Evolutionary conservation across 1,140 invertebrate species (phyloP).

Genomic region (Drosophila nigromelanica): DNA sequence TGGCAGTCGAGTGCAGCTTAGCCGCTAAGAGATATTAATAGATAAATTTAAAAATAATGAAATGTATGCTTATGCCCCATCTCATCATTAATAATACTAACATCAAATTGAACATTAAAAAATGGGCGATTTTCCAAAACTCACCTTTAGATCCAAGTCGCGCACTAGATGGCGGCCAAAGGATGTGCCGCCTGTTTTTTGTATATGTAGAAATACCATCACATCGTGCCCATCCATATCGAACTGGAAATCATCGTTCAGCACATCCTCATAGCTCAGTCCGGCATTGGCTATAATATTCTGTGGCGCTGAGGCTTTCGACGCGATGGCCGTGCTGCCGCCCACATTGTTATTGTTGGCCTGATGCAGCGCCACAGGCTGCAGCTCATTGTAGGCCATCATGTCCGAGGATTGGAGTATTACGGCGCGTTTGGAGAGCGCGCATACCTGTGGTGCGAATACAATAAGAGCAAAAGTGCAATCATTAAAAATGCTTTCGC

Average conservation of each 20-base stretch:
- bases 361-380: slow-evolving; percentile 56
- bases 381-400: slow-evolving; percentile 76
- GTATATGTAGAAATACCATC: slow-evolving; percentile 99
- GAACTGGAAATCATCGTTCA: slow-evolving; percentile 93
- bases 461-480: slow-evolving; percentile 26
- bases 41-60: neutral
- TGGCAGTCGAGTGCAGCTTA: too few species aligned
- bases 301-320: slow-evolving; percentile 74
- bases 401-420: slow-evolving; percentile 80
- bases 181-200: slow-evolving; percentile 95
- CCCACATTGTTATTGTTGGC: slow-evolving; percentile 48
- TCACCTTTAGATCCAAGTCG: slow-evolving; percentile 93
- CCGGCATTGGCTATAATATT: slow-evolving; percentile 84
- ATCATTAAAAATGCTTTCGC: slow-evolving; percentile 35
- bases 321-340: slow-evolving; percentile 56
- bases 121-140: slow-evolving; percentile 8
- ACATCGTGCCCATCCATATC: slow-evolving; percentile 97
- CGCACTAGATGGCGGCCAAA: slow-evolving; percentile 97
- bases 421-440: slow-evolving; percentile 87
- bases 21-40: too few species aligned
- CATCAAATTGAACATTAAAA: neutral
- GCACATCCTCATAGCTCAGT: slow-evolving; percentile 91
- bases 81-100: too few species aligned
- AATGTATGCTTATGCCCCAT: too few species aligned
- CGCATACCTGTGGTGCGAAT: slow-evolving; percentile 86